These are phyloP conservation scores for Gorsachius goisagi DNA, from an alignment of 2,113 vertebrate species.

Conservation along the genomic window DNA sequence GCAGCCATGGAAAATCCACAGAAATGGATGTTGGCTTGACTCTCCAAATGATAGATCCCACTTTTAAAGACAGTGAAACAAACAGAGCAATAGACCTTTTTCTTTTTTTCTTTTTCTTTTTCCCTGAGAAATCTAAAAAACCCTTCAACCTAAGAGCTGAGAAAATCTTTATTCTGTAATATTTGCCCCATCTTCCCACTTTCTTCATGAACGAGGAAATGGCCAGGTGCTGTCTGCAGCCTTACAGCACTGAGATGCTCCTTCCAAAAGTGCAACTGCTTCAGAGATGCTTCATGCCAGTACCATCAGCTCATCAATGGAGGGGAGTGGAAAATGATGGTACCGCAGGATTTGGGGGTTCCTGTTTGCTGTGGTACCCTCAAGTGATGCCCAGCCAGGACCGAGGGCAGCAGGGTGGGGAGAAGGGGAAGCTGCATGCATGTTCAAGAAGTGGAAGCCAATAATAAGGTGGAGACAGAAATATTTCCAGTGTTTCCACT, in stretches of 20 bases:
- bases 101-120: background rate
- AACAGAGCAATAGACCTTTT: background rate
- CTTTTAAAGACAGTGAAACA: slow-evolving; percentile 26
- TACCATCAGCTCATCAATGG: background rate
- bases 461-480: background rate
- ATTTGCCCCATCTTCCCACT: background rate
- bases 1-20: background rate
- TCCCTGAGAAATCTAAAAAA: background rate
- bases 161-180: background rate
- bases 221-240: background rate
- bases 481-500: background rate
- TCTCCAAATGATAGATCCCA: background rate
- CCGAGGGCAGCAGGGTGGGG: background rate
- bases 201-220: background rate
- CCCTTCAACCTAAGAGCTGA: background rate
- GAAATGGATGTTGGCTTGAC: slow-evolving; percentile 18
- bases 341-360: background rate
- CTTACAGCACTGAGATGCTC: background rate
- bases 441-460: background rate
- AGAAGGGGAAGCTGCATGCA: background rate
- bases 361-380: background rate
- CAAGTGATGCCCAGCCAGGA: background rate
- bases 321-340: background rate
- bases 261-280: background rate
- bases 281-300: background rate